A percentile compares a stretch with the other conserved stretches of the same genome.
These are phyloP conservation scores for Mixornis gularis DNA, from an alignment of 2,113 vertebrate genomes.

Conservation along the genomic window DNA sequence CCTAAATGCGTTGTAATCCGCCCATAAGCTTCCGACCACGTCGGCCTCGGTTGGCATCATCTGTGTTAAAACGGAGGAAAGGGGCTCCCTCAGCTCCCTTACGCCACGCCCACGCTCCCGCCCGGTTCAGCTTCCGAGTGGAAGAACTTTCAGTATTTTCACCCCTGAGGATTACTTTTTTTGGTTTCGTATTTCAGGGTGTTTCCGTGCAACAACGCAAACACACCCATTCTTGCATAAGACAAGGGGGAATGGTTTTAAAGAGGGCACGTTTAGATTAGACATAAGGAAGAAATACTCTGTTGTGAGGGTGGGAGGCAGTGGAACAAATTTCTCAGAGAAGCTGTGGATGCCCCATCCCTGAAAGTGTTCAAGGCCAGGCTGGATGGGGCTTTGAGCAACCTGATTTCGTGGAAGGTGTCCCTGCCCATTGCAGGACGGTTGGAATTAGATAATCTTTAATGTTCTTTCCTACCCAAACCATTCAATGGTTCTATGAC, in stretches of 20 bases:
- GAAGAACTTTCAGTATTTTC: not conserved
- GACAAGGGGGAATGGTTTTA: not conserved
- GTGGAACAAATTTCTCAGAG: not conserved
- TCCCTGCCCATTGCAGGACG: not conserved
- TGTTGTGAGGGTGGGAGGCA: not conserved
- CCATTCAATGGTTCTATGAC: not conserved
- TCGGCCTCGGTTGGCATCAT: not conserved
- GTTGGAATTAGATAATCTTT: not conserved
- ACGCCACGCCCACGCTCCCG: too few species aligned
- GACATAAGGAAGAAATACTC: not conserved
- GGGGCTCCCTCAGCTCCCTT: too few species aligned
- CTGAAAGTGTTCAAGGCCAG: not conserved
- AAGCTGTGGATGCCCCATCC: not conserved
- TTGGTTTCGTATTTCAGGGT: not conserved
- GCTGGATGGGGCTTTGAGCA: not conserved
- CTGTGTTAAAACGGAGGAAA: too few species aligned
- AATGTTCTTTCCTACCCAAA: not conserved
- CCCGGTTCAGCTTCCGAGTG: not conserved
- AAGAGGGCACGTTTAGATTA: not conserved
- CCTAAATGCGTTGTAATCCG: too few species aligned
- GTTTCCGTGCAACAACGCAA: not conserved
- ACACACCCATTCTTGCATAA: not conserved
- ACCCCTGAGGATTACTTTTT: not conserved
- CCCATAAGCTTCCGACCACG: rapidly evolving
- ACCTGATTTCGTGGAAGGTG: not conserved